Conservation (phyloP, 2,888 invertebrate genomes). For the Tribolium freemani region DNA sequence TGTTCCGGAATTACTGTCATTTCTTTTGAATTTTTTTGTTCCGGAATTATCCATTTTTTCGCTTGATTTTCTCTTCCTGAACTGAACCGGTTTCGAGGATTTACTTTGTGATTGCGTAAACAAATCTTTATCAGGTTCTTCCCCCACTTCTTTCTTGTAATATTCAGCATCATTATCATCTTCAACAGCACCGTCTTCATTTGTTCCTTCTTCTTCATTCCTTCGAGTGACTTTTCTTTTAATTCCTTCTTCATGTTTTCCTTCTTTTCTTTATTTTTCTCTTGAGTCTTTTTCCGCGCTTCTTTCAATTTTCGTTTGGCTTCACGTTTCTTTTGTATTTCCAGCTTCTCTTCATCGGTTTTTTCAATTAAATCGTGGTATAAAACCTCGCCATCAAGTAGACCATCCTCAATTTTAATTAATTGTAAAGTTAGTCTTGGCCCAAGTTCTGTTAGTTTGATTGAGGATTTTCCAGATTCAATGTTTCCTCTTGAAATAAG, state of each 20-base stretch:
- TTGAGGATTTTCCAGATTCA: conserved; percentile 81
- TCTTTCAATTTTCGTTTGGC: conserved; percentile 84
- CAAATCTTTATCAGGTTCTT: conserved; percentile 83
- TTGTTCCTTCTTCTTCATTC: conserved; percentile 72
- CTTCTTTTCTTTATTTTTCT: conserved; percentile 79
- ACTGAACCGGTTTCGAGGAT: neutral
- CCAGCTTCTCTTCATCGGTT: conserved; percentile 83
- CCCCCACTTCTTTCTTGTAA: conserved; percentile 89
- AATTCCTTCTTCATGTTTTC: conserved; percentile 75
- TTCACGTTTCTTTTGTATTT: conserved; percentile 79
- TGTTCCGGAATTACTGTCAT: too few relatives aligned
- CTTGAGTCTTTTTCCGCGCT: conserved; percentile 82
- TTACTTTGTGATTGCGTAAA: neutral
- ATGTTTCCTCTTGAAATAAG: conserved; percentile 82
- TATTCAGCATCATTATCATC: conserved; percentile 82
- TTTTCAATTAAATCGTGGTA: conserved; percentile 90
- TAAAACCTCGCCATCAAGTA: conserved; percentile 93
- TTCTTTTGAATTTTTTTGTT: too few relatives aligned
- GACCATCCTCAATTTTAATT: conserved; percentile 94
- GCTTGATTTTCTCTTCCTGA: conserved; percentile 27
- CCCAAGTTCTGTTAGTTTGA: conserved; percentile 88
- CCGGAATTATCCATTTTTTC: neutral
- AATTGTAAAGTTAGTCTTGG: conserved; percentile 81
- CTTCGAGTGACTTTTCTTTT: conserved; percentile 78
- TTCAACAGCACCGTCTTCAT: conserved; percentile 68